These are phyloP conservation scores for Zoanthus gigantus DNA, from an alignment of 92 coral and sea anemone genomes.

Conservation along the genomic window DNA sequence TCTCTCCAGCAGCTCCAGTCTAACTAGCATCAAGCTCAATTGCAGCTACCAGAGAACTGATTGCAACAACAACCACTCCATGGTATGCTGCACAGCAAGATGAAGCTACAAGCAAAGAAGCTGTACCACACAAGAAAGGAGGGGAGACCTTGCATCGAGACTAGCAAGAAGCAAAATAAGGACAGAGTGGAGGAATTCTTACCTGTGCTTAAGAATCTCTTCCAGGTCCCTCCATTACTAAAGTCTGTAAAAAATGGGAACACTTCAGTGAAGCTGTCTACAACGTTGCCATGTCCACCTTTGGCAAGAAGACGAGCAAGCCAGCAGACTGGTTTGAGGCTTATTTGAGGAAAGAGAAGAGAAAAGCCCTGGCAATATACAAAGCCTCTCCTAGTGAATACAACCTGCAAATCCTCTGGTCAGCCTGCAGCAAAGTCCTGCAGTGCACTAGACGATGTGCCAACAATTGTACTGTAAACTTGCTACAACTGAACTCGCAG, in stretches of 20 bases:
- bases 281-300: neutral
- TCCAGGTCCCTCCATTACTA: neutral
- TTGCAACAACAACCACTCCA: neutral
- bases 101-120: constrained; percentile 17
- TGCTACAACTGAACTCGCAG: too few species aligned
- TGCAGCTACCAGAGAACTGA: neutral
- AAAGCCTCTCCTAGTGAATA: too few species aligned
- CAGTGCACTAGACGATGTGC: too few species aligned
- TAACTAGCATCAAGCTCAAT: neutral
- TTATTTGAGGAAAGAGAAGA: neutral
- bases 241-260: neutral
- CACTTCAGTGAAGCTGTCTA: constrained; percentile 14
- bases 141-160: constrained; percentile 12
- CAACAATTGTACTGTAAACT: too few species aligned
- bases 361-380: neutral
- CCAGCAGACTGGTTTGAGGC: constrained; percentile 28
- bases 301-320: too few species aligned
- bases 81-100: constrained; percentile 17
- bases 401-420: too few species aligned
- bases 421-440: too few species aligned
- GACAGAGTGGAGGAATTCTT: neutral
- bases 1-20: neutral
- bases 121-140: constrained; percentile 7
- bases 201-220: neutral
- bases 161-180: constrained; percentile 16